A percentile compares a stretch with the other conserved stretches of the same genome.
phyloP scores from a whole-genome alignment of 2,888 invertebrate species.

The Muscina levida region DNA sequence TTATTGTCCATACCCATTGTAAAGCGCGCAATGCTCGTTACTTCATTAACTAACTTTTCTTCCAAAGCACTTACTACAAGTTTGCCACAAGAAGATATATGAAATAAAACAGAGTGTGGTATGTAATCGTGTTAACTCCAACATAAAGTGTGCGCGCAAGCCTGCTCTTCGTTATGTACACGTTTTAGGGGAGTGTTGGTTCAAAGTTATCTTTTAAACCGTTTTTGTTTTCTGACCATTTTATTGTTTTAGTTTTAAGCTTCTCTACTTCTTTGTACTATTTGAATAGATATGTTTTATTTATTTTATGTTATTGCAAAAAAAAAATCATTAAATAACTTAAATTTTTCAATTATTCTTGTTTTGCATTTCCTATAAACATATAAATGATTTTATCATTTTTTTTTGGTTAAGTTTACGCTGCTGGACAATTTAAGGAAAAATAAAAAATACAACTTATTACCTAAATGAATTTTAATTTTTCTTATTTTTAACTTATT shows the following conservation, averaged over 20 bases:
- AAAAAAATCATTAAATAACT: slow-evolving; percentile 26
- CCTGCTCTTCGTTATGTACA: too few species aligned
- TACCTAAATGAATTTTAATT: neutral
- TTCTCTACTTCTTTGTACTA: slow-evolving; percentile 43
- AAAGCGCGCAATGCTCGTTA: too few species aligned
- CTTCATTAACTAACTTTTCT: too few species aligned
- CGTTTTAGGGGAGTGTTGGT: slow-evolving; percentile 13
- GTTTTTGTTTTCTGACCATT: slow-evolving; percentile 38
- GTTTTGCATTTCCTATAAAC: slow-evolving; percentile 25
- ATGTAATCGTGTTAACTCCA: too few species aligned
- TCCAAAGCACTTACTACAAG: too few species aligned
- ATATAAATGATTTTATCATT: slow-evolving; percentile 38
- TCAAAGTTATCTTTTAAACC: slow-evolving; percentile 8
- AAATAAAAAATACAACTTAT: slow-evolving; percentile 1
- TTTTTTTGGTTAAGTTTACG: slow-evolving; percentile 32
- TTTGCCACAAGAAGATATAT: too few species aligned
- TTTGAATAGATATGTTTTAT: slow-evolving; percentile 40
- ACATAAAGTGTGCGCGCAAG: too few species aligned
- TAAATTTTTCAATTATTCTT: neutral
- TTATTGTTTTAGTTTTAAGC: slow-evolving; percentile 50
- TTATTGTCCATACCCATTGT: too few species aligned
- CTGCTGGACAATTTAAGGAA: slow-evolving; percentile 51
- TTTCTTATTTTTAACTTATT: neutral
- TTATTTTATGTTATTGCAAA: slow-evolving; percentile 49
- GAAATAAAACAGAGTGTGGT: too few species aligned